Conservation (phyloP, 2,113 vertebrate species). For the Cephalopholis sonnerati region DNA sequence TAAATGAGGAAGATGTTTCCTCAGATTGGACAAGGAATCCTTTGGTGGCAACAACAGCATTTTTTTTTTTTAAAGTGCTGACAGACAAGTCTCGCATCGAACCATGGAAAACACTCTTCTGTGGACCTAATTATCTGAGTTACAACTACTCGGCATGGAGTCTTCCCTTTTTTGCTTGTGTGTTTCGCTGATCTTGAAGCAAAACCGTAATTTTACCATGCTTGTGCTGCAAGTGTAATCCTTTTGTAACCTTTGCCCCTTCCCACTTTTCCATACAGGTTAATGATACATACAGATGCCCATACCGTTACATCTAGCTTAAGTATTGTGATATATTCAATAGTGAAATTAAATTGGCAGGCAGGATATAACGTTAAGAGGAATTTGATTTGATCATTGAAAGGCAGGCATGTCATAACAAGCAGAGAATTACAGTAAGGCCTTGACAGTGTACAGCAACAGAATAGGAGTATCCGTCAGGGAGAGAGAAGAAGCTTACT, state of each 20-base stretch:
- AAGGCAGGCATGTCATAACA: too few species aligned
- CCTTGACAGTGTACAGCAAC: too few species aligned
- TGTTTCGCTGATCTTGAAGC: not conserved
- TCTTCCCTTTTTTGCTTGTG: not conserved
- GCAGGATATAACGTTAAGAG: too few species aligned
- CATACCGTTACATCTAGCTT: not conserved
- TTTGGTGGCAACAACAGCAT: slow-evolving; percentile 2
- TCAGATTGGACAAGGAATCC: slow-evolving; percentile 35
- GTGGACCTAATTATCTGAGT: slow-evolving; percentile 26
- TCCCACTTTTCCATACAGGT: not conserved
- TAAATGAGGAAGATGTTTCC: slow-evolving; percentile 51
- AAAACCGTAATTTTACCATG: slow-evolving; percentile 16
- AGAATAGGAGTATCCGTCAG: too few species aligned
- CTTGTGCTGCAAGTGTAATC: slow-evolving; percentile 1
- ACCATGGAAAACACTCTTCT: slow-evolving; percentile 12
- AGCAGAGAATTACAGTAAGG: too few species aligned
- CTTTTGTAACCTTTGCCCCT: slow-evolving; percentile 28
- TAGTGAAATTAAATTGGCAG: too few species aligned
- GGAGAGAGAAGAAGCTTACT: too few species aligned
- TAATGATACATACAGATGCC: not conserved
- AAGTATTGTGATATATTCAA: too few species aligned
- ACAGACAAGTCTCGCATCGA: not conserved
- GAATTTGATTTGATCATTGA: too few species aligned
- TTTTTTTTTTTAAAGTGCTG: not conserved
- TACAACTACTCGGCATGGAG: not conserved